These are phyloP conservation scores for Prunella strophiata DNA, from an alignment of 2,797 vertebrate genomes.

Conservation along the genomic window DNA sequence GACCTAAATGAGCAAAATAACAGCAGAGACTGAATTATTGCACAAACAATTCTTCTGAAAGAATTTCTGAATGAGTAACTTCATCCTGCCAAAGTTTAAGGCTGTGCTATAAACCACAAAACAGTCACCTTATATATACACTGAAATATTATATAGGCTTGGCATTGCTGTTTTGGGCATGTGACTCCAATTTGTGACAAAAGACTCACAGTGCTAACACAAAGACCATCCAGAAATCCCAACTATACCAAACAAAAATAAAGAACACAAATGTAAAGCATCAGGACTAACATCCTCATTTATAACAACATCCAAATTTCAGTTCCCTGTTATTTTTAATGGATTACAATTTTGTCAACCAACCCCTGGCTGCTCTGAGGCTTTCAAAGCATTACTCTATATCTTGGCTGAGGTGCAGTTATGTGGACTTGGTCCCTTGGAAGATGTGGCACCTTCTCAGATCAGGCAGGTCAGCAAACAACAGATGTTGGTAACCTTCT, in stretches of 20 bases:
- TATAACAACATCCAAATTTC: not conserved
- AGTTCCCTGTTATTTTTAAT: not conserved
- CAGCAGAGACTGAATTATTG: not conserved
- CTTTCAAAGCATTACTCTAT: not conserved
- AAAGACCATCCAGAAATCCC: not conserved
- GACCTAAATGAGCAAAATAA: constrained; percentile 81
- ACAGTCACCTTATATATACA: not conserved
- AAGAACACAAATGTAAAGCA: not conserved
- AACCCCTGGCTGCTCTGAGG: not conserved
- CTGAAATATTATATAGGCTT: not conserved
- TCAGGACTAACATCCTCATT: not conserved
- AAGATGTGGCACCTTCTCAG: not conserved
- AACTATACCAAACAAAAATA: not conserved
- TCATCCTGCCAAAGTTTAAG: not conserved
- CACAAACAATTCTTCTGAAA: not conserved
- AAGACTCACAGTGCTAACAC: not conserved
- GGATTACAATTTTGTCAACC: not conserved
- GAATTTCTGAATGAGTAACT: not conserved
- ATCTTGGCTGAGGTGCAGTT: not conserved
- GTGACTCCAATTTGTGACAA: not conserved
- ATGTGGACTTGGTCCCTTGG: not conserved
- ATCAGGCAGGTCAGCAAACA: not conserved
- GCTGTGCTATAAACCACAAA: not conserved
- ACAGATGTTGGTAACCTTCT: not conserved
- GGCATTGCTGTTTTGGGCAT: not conserved